phyloP scores from a whole-genome alignment of 2,113 vertebrate genomes.

The Pachyramphus minor region DNA sequence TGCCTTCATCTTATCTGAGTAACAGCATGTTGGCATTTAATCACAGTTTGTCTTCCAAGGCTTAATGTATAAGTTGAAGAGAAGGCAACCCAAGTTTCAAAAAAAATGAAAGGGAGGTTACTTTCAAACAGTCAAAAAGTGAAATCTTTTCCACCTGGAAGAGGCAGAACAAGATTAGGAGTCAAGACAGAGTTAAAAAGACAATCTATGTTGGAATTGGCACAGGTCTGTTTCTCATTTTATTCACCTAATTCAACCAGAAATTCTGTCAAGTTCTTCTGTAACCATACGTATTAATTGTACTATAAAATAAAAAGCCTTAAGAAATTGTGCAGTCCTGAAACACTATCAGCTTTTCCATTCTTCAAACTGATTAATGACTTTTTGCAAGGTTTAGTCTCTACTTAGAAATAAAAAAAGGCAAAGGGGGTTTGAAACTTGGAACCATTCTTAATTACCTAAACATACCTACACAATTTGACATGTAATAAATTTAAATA shows the following conservation, averaged over 20 bases:
- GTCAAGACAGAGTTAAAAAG: background rate
- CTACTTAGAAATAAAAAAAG: background rate
- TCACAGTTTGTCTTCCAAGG: background rate
- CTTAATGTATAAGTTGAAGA: background rate
- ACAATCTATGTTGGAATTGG: background rate
- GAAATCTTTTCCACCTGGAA: background rate
- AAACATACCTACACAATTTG: background rate
- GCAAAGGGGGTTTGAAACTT: background rate
- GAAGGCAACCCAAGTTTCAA: background rate
- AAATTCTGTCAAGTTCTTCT: background rate
- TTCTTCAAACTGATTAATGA: background rate
- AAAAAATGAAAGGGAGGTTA: background rate
- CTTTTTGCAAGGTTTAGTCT: background rate
- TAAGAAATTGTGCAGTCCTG: background rate
- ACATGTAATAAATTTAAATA: background rate
- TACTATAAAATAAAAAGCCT: background rate
- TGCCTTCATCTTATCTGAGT: background rate
- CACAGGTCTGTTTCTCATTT: background rate
- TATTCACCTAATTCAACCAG: background rate
- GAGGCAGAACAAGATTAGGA: background rate
- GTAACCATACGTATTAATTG: background rate
- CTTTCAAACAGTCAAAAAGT: background rate
- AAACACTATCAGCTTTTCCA: background rate
- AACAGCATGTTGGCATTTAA: background rate
- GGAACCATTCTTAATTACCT: background rate